phyloP scores from a whole-genome alignment of 2,797 vertebrate genomes.

The Cephalopachus bancanus region DNA sequence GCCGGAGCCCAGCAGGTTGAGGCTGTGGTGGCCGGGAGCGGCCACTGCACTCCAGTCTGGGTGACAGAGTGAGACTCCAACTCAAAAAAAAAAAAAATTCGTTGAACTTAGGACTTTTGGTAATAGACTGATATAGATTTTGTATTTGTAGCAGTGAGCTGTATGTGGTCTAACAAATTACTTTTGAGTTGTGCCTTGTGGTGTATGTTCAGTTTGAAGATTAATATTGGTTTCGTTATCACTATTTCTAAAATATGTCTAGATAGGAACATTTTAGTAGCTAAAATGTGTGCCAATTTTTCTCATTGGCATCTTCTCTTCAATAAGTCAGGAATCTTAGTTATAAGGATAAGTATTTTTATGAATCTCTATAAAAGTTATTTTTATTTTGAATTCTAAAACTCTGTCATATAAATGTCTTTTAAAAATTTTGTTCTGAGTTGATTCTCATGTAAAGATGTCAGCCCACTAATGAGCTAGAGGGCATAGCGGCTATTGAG shows the following conservation, averaged over 20 bases:
- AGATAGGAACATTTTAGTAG: conserved; percentile 21
- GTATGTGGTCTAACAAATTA: not conserved
- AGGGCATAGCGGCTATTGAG: not conserved
- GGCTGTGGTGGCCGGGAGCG: no score
- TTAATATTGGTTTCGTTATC: conserved; percentile 2
- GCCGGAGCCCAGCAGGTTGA: no score
- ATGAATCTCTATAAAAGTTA: conserved; percentile 22
- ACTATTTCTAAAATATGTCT: not conserved
- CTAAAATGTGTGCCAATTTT: not conserved
- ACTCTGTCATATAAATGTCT: not conserved
- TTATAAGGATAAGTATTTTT: conserved; percentile 42
- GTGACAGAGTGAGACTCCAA: no score
- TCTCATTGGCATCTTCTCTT: conserved; percentile 42
- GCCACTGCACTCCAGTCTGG: no score
- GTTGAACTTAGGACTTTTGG: not conserved
- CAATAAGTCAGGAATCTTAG: not conserved
- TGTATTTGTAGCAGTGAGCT: not conserved
- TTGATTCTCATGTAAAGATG: not conserved
- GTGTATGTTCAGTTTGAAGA: not conserved
- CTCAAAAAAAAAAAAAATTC: not conserved
- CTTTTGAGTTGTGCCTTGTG: not conserved
- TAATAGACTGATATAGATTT: not conserved
- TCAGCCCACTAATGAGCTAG: not conserved
- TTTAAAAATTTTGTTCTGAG: not conserved
- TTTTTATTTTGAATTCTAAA: conserved; percentile 52